These are phyloP conservation scores for Epistrophella euchroma DNA, from an alignment of 2,888 invertebrate species.

Conservation along the genomic window DNA sequence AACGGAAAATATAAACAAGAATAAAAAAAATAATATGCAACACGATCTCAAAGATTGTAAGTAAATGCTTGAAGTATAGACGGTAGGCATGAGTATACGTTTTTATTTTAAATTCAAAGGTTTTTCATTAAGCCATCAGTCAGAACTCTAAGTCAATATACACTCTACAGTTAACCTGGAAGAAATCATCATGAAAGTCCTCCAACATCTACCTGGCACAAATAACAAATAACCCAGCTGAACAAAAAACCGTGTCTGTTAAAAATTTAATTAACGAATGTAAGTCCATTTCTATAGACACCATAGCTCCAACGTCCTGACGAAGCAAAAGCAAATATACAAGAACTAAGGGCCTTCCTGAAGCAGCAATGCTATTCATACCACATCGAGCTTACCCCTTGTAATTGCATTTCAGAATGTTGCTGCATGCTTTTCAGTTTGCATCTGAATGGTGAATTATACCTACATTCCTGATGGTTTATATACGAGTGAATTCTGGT, in stretches of 20 bases:
- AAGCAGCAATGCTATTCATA: conserved; percentile 21
- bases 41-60: too few species aligned
- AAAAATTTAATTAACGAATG: conserved; percentile 71
- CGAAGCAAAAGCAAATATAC: conserved; percentile 45
- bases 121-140: neutral
- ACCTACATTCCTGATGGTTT: conserved; percentile 39
- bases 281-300: conserved; percentile 52
- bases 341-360: conserved; percentile 31
- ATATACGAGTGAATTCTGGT: neutral
- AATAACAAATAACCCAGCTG: neutral
- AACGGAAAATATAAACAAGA: too few species aligned
- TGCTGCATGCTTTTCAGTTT: conserved; percentile 50
- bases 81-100: too few species aligned
- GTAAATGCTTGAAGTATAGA: too few species aligned
- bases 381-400: conserved; percentile 43
- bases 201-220: neutral
- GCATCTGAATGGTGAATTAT: conserved; percentile 66
- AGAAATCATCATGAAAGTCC: conserved; percentile 35
- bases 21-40: too few species aligned
- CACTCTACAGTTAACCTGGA: conserved; percentile 7
- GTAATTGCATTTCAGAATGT: conserved; percentile 65
- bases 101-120: too few species aligned
- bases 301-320: neutral
- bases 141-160: conserved; percentile 15
- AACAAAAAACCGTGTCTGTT: conserved; percentile 40